A percentile compares a stretch with the other conserved stretches of the same genome.
These are phyloP conservation scores for Ictalurus punctatus DNA, from an alignment of 2,113 vertebrate genomes.

Conservation along the genomic window DNA sequence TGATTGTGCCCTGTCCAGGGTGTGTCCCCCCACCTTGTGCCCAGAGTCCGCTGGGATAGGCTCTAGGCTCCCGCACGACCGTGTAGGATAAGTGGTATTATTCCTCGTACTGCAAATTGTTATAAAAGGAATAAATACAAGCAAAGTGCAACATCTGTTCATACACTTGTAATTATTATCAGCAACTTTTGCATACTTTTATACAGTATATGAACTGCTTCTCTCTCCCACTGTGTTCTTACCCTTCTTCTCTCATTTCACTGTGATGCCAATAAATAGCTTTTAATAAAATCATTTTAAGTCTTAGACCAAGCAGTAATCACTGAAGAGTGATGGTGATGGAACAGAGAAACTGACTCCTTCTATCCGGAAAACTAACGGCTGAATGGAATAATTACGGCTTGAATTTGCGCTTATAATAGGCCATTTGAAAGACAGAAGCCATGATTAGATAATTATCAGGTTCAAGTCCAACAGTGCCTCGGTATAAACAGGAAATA, in stretches of 20 bases:
- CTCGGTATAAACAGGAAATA: constrained; percentile 1
- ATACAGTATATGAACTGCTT: background rate
- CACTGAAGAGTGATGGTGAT: background rate
- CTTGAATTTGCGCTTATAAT: background rate
- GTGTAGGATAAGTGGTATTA: background rate
- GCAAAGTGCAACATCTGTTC: background rate
- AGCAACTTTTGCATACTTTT: background rate
- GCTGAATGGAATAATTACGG: constrained; percentile 14
- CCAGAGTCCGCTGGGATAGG: too few relatives aligned
- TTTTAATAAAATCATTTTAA: background rate
- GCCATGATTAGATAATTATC: constrained; percentile 10
- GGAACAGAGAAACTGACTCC: background rate
- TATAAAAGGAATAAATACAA: background rate
- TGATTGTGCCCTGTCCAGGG: too few relatives aligned
- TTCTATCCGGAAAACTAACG: constrained; percentile 1
- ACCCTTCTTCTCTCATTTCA: background rate
- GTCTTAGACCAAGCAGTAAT: background rate
- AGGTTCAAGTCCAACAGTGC: background rate
- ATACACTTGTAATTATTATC: background rate
- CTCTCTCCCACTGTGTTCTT: background rate
- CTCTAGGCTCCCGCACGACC: too few relatives aligned
- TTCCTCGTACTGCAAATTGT: background rate
- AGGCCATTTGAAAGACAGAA: constrained; percentile 1
- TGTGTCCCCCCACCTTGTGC: too few relatives aligned
- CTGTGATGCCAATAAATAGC: background rate